Evolutionary conservation across 2,113 vertebrate species (phyloP).

Genomic region (Oceanodroma tethys): DNA sequence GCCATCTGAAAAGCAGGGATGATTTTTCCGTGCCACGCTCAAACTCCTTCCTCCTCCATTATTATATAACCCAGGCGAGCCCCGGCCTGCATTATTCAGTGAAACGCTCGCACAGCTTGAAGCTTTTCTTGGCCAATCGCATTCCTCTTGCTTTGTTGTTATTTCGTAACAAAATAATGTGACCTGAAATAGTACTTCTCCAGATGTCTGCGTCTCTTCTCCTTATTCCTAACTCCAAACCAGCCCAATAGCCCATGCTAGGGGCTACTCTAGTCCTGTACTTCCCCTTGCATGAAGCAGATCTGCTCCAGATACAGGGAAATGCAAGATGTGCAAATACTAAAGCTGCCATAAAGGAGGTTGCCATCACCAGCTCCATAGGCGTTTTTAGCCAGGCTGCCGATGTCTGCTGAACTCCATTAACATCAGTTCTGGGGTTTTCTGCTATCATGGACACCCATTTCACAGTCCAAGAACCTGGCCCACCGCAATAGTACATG

Average conservation of each 20-base stretch:
- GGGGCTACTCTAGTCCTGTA: neutral
- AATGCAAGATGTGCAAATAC: neutral
- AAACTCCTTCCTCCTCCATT: neutral
- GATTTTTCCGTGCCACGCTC: neutral
- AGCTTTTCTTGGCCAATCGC: constrained; percentile 2
- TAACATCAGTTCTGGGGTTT: neutral
- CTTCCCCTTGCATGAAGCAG: neutral
- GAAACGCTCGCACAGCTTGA: neutral
- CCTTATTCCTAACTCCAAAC: neutral
- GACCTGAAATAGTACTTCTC: constrained; percentile 37
- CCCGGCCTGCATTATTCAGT: constrained; percentile 10
- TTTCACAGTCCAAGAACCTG: neutral
- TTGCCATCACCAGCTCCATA: rapidly evolving
- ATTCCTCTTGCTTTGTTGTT: constrained; percentile 7
- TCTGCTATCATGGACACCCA: neutral
- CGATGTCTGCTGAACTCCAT: neutral
- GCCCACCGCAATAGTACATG: neutral
- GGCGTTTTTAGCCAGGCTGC: neutral
- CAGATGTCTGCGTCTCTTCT: neutral
- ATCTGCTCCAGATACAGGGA: neutral
- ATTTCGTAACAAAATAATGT: constrained; percentile 42
- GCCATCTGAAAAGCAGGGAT: neutral
- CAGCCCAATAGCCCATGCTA: rapidly evolving
- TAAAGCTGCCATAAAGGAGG: neutral
- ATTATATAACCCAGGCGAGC: constrained; percentile 12